Base-by-base conservation (phyloP, 2,113 vertebrate genomes). In the Phyllopteryx taeniolatus region DNA sequence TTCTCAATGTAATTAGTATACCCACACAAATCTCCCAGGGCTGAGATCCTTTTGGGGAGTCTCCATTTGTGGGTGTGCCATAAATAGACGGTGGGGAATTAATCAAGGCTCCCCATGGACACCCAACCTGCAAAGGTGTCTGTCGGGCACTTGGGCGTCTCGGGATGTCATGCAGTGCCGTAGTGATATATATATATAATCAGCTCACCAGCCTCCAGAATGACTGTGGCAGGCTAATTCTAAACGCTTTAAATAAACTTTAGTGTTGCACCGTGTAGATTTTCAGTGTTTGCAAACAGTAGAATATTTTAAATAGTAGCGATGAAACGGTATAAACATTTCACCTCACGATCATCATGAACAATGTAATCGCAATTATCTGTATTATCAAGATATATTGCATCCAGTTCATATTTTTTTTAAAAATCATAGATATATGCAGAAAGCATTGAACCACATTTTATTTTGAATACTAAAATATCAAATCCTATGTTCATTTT, bases 31-130 rank as follows among this genome's bases (percentile, higher is more conserved):
- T 82, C 85, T 82, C 84, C 8, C 12, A 77, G 75, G 59, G 81
- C 56, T 60, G 33, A 76, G 53, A 63, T 71, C 59, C 68, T 84
- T 78, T 83, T 81, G 27, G 68, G n/a, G 27, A 42, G 35, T 68
- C 78, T 19, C 79, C 77, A 76, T 76, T 60, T 65, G 70, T 79
- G 79, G 72, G 19, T 1, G 3, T 42, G 2, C 44, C 5, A 27
- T 86, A 82, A 88, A 86, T 86, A 86, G 86, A 78, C 85, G 31
- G 63, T 67, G 13, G 88, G 87, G 87, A 86, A 82, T 90, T 82
- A 60, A 87, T 83, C 80, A 68, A 71, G 67, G 31, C 31, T 15
- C 81, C 39, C 71, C 61, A 57, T 66, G 39, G 78, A 70, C 44
- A 62, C 43, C 9, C 44, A 33, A 80, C 43, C n/a, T 42, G 27